Base-by-base conservation (phyloP, 2,113 vertebrate genomes). In the Phoxinus phoxinus region DNA sequence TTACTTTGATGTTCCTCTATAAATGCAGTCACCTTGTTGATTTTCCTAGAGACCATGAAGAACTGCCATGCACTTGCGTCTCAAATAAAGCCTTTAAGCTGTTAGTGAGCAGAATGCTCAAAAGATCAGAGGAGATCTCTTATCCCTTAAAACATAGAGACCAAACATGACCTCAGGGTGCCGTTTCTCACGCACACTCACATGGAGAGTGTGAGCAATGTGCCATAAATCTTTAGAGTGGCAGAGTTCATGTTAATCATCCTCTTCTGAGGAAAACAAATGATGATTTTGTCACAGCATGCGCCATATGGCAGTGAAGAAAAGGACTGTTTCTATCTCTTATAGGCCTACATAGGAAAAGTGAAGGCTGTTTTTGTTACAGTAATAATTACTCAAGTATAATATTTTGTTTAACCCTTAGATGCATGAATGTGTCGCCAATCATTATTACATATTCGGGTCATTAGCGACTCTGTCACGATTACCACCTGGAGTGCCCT, bases 21-120 rank as follows among this genome's bases (percentile, higher is more conserved):
- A n/a, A 59, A 59, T 13, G 59, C 37, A 46, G 13, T 69, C 44
- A 32, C 30, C 27, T 71, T 71, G 5, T 71, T 37, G 4, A 11
- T 51, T 32, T 56, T 76, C 46, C 48, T 56, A 32, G 8, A 77
- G 27, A 63, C 8, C n/a, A 65, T 61, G 32, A 80, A 46, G n/a
- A 37, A 35, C 13, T 37, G 5, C 30, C 6, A 11, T 51, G 48
- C 63, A n/a, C 5, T 83, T 27, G 11, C 6, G 11, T 56, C 19
- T 83, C 48, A 83, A 56, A 37, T 72, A 83, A 83, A 37, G 46
- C 46, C 23, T 56, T 72, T 25, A 81, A 69, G 10, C 23, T 41
- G 4, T 51, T 81, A 17, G 44, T 25, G 32, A 32, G 46, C 30
- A 37, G 46, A 83, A 71, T 71, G 6, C 44, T 46, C 13, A 81